Evolutionary conservation across 1,140 invertebrate species (phyloP).

Genomic region (Holcopasites calliopsidis): DNA sequence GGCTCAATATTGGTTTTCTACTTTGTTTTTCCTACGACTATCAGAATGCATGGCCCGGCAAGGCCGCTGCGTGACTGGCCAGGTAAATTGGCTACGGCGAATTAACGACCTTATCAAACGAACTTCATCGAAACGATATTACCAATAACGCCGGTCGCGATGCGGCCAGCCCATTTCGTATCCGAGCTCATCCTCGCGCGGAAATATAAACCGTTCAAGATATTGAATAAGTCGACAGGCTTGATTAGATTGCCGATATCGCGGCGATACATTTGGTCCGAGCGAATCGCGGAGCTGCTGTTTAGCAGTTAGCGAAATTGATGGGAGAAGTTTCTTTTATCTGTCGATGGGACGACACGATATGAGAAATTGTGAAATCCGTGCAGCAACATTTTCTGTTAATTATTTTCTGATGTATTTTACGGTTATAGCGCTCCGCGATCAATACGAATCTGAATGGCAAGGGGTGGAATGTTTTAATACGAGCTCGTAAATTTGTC

Average conservation of each 20-base stretch:
- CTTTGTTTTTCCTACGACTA: constrained; percentile 52
- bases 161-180: neutral
- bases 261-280: neutral
- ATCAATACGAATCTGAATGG: neutral
- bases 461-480: neutral
- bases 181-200: neutral
- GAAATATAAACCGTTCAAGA: neutral
- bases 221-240: neutral
- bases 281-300: too few species aligned
- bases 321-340: neutral
- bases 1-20: constrained; percentile 62
- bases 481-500: constrained; percentile 12
- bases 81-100: constrained; percentile 47
- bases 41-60: constrained; percentile 9
- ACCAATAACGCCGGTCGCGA: constrained; percentile 18
- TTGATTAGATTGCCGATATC: neutral
- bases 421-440: too few species aligned
- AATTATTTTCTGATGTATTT: too few species aligned
- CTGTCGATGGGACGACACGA: too few species aligned
- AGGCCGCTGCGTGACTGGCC: neutral
- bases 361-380: too few species aligned
- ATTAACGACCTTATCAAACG: constrained; percentile 52
- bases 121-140: constrained; percentile 33
- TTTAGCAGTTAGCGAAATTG: neutral
- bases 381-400: too few species aligned